Conservation (phyloP, 2,888 invertebrate genomes). For the Cephus pulcher region DNA sequence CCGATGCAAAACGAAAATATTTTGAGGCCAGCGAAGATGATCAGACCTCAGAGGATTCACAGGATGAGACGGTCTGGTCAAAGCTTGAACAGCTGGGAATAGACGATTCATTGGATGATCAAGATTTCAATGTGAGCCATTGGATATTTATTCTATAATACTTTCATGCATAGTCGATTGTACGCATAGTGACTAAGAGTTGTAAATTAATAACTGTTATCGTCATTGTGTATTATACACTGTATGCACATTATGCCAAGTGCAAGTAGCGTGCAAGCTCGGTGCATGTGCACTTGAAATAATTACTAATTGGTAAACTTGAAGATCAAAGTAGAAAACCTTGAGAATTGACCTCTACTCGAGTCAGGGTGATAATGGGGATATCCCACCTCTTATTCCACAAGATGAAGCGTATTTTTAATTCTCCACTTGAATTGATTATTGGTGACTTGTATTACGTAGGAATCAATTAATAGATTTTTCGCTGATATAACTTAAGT, state of each 20-base stretch:
- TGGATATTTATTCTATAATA: neutral
- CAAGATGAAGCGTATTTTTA: slow-evolving; percentile 22
- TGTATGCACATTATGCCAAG: neutral
- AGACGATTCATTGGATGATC: slow-evolving; percentile 41
- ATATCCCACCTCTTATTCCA: slow-evolving; percentile 26
- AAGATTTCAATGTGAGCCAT: slow-evolving; percentile 44
- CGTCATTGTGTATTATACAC: neutral
- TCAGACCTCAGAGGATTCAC: slow-evolving; percentile 34
- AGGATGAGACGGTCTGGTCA: slow-evolving; percentile 35
- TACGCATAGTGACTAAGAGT: neutral
- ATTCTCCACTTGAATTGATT: neutral
- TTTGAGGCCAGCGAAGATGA: slow-evolving; percentile 36
- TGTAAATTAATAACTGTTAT: neutral
- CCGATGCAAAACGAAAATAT: slow-evolving; percentile 43
- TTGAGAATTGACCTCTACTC: slow-evolving; percentile 34
- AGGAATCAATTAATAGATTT: neutral
- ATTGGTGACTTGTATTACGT: neutral
- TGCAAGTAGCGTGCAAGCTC: neutral
- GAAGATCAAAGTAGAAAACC: slow-evolving; percentile 22
- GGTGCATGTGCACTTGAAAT: neutral
- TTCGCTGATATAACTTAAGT: neutral
- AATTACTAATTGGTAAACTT: neutral
- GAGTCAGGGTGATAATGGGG: neutral
- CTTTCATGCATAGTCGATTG: neutral
- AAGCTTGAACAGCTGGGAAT: slow-evolving; percentile 42